A percentile compares a stretch with the other conserved stretches of the same genome.
Evolutionary conservation across 2,888 invertebrate genomes (phyloP).

Genomic region (Periphyllus acericola): DNA sequence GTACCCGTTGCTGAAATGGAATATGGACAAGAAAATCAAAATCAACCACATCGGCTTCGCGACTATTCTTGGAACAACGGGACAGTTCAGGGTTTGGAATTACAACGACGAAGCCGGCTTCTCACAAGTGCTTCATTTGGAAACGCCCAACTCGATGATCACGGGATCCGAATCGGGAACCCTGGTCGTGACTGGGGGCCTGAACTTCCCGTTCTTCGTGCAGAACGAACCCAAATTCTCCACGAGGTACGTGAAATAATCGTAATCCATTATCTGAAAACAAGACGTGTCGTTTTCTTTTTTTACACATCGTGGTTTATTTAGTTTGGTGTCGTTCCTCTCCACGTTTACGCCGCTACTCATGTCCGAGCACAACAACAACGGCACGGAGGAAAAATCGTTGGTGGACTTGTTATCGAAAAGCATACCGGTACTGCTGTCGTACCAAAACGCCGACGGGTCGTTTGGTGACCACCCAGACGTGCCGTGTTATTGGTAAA

Average conservation of each 20-base stretch:
- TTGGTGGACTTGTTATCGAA: constrained; percentile 56
- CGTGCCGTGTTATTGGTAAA: constrained; percentile 71
- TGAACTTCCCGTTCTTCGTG: constrained; percentile 70
- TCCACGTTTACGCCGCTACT: constrained; percentile 71
- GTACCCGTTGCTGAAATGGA: constrained; percentile 73
- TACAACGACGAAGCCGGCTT: constrained; percentile 78
- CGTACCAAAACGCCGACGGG: constrained; percentile 74
- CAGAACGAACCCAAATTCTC: constrained; percentile 60
- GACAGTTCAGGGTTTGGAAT: constrained; percentile 76
- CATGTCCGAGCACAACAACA: constrained; percentile 70
- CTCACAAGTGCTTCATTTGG: constrained; percentile 76
- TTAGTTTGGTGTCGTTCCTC: constrained; percentile 69
- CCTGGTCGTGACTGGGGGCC: constrained; percentile 73
- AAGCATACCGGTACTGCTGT: constrained; percentile 70
- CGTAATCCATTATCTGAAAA: too few species aligned
- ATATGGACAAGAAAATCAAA: constrained; percentile 72
- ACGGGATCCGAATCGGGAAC: constrained; percentile 75
- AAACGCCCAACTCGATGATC: constrained; percentile 74
- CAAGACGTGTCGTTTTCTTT: background rate
- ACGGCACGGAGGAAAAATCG: constrained; percentile 53
- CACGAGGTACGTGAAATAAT: background rate
- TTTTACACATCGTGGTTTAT: constrained; percentile 34
- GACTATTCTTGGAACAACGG: constrained; percentile 74
- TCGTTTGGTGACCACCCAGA: constrained; percentile 76
- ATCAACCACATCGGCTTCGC: constrained; percentile 75